Percentiles rank a stretch among this genome's conserved stretches.
phyloP scores from a whole-genome alignment of 2,888 invertebrate genomes.

The Drosophila siamana region DNA sequence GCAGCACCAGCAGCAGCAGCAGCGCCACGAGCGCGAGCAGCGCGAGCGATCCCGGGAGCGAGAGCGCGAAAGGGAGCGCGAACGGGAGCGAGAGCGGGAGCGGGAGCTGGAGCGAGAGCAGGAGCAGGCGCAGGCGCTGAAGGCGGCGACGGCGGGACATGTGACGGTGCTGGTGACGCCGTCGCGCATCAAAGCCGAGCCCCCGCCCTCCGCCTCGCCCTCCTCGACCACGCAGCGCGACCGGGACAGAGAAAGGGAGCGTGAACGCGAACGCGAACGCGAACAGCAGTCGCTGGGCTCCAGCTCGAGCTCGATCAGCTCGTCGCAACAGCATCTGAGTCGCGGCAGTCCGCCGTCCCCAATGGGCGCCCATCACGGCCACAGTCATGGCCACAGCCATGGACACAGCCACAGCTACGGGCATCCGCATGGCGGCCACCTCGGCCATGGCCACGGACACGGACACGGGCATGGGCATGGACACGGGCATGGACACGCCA shows the following conservation, averaged over 20 bases:
- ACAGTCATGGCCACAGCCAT: conserved; percentile 45
- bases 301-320: conserved; percentile 67
- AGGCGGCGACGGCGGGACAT: conserved; percentile 76
- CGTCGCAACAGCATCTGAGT: conserved; percentile 66
- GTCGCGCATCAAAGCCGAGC: conserved; percentile 85
- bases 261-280: conserved; percentile 43
- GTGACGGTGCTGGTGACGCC: conserved; percentile 86
- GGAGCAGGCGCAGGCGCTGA: conserved; percentile 57
- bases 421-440: conserved; percentile 41
- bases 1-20: conserved; percentile 75
- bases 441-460: conserved; percentile 30
- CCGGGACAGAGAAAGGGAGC: conserved; percentile 27
- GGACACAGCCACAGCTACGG: conserved; percentile 48
- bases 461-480: conserved; percentile 22
- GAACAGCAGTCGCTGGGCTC: conserved; percentile 51
- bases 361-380: conserved; percentile 51
- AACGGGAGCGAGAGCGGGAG: conserved; percentile 65
- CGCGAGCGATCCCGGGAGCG: conserved; percentile 67
- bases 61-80: conserved; percentile 72
- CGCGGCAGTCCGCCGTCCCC: conserved; percentile 61
- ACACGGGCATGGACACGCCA: conserved; percentile 26
- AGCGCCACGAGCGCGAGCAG: conserved; percentile 68
- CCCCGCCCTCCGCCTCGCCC: conserved; percentile 76
- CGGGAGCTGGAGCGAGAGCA: conserved; percentile 69
- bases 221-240: conserved; percentile 82